Evolutionary conservation across 2,888 invertebrate genomes (phyloP).

Genomic region (Clostera curtula): DNA sequence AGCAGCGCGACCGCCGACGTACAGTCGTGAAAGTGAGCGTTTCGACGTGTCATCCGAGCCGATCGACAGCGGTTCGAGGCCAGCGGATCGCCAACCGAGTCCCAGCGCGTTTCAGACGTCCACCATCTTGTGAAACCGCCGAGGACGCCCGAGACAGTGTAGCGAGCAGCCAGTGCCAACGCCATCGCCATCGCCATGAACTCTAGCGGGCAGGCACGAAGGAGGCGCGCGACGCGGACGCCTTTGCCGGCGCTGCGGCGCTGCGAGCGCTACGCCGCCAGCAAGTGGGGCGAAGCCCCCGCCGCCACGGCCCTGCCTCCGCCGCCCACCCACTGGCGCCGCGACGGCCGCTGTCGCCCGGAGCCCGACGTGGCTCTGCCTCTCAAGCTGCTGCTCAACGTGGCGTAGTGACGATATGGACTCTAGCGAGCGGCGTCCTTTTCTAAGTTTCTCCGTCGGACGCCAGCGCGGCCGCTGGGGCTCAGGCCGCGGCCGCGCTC

Average conservation of each 20-base stretch:
- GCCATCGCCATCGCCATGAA: too few relatives aligned
- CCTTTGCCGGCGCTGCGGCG: conserved; percentile 29
- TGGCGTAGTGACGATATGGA: too few relatives aligned
- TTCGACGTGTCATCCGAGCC: conserved; percentile 69
- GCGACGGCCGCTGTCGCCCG: conserved; percentile 61
- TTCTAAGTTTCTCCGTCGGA: conserved; percentile 67
- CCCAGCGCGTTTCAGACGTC: conserved; percentile 38
- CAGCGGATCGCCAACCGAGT: conserved; percentile 36
- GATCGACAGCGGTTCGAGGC: conserved; percentile 68
- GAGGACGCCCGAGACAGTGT: conserved; percentile 17
- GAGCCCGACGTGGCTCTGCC: conserved; percentile 75
- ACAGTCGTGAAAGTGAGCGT: conserved; percentile 67
- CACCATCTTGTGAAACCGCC: conserved; percentile 59
- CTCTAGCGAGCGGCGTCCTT: conserved; percentile 47
- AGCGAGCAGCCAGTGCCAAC: too few relatives aligned
- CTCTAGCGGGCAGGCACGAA: conserved; percentile 31
- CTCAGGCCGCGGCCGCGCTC: conserved; percentile 52
- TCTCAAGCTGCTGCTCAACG: conserved; percentile 79
- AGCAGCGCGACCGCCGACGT: conserved; percentile 67
- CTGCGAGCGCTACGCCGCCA: conserved; percentile 76
- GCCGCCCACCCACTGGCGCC: conserved; percentile 86
- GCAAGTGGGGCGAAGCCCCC: conserved; percentile 89
- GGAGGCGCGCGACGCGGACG: conserved; percentile 36
- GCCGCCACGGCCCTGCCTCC: conserved; percentile 85
- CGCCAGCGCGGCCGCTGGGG: conserved; percentile 40